Evolutionary conservation across 2,888 invertebrate species (phyloP).

Genomic region (Tipula helvola): DNA sequence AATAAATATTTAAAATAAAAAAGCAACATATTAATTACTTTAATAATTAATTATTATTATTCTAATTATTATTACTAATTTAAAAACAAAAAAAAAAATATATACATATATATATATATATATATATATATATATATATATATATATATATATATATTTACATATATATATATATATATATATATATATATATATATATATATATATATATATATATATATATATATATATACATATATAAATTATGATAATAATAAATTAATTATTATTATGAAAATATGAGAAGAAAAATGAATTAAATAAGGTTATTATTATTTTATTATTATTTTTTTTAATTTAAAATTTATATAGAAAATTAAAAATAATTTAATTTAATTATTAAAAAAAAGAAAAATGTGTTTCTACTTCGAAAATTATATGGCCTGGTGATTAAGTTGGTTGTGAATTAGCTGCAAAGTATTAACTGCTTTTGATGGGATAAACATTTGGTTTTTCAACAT

Average conservation of each 20-base stretch:
- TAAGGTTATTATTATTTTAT: not conserved
- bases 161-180: not conserved
- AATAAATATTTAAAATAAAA: not conserved
- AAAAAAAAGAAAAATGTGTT: not conserved
- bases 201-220: too few relatives aligned
- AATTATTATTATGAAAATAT: not conserved
- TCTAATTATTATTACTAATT: not conserved
- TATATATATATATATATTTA: not conserved
- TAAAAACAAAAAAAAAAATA: not conserved
- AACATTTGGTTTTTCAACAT: too few relatives aligned
- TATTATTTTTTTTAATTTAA: not conserved
- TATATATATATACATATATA: not conserved
- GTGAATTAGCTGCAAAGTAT: too few relatives aligned
- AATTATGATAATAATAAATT: not conserved
- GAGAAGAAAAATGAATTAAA: not conserved
- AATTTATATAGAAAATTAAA: constrained; percentile 4
- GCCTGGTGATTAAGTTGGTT: too few relatives aligned
- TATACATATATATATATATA: not conserved
- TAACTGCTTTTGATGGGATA: too few relatives aligned
- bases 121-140: not conserved
- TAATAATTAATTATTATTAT: not conserved
- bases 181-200: not conserved
- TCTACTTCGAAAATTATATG: not conserved
- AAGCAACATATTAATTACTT: not conserved
- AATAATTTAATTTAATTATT: constrained; percentile 4